phyloP scores from a whole-genome alignment of 2,888 invertebrate species.

The Ligdia adustata region DNA sequence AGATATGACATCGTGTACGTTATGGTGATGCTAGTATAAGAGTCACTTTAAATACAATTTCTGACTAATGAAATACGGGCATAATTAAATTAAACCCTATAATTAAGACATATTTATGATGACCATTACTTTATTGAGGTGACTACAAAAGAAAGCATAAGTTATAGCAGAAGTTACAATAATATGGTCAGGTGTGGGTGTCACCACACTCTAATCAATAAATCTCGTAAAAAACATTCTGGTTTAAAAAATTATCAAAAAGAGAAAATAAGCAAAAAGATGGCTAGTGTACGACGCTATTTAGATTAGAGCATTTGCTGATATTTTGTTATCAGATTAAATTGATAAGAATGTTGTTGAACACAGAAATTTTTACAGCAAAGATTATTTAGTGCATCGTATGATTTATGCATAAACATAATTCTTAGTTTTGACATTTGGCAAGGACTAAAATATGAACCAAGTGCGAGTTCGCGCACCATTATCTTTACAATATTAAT shows the following conservation, averaged over 20 bases:
- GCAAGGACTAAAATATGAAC: too few species aligned
- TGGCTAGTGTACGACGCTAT: constrained; percentile 41
- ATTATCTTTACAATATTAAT: too few species aligned
- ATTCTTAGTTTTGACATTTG: too few species aligned
- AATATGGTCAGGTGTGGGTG: constrained; percentile 3
- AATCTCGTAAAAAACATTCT: constrained; percentile 22
- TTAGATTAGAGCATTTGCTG: constrained; percentile 26
- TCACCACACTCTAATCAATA: neutral
- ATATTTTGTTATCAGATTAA: constrained; percentile 41
- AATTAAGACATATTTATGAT: neutral
- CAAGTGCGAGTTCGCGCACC: too few species aligned
- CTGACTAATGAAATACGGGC: too few species aligned
- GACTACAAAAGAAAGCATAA: constrained; percentile 12
- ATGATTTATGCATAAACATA: too few species aligned
- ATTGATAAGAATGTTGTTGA: constrained; percentile 34
- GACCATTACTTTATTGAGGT: constrained; percentile 1
- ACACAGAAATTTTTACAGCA: constrained; percentile 21
- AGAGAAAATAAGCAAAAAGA: constrained; percentile 44
- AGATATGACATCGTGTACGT: too few species aligned
- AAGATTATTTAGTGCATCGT: neutral
- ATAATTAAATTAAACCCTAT: too few species aligned
- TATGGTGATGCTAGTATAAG: too few species aligned
- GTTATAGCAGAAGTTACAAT: too few species aligned
- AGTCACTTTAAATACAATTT: too few species aligned
- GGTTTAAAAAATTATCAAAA: constrained; percentile 26